Base-by-base conservation (phyloP, 2,888 invertebrate genomes). In the Limulus polyphemus region DNA sequence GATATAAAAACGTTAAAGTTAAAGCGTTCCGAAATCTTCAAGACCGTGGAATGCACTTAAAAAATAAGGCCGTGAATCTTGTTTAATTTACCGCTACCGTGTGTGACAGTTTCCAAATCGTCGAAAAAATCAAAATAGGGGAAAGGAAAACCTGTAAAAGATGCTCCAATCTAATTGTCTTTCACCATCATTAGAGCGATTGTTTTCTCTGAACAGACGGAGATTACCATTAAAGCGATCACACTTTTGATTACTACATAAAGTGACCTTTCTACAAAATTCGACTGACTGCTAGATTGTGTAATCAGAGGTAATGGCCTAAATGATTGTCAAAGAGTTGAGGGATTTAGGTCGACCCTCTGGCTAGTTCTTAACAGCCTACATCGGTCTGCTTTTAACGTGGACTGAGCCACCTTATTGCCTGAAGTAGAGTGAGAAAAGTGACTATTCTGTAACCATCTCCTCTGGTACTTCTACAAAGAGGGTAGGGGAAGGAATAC, bases 171-270 rank as follows among this genome's bases (percentile, higher is more conserved):
- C 57, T 49, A 57, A 57, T 57, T 57, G 57, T 11, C 57, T 49
- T 57, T 57, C 57, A 57, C 48, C 57, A 57, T 57, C 57, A 57
- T 57, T 57, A 48, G 14, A n/a, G 14, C 57, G n/a, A 57, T 57
- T 57, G 57, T 57, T 57, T 57, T 57, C 49, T n/a, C 57, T 14
- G 49, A 47, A 47, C n/a, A 49, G 47, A 57, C 47, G 57, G n/a
- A 49, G 11, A 11, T 49, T 10, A 49, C 65, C 65, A 62, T 65
- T 65, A 65, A 62, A 62, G 59, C 56, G 65, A 65, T 62, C 65
- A 59, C 63, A 59, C 58, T 56, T 59, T 49, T 59, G 59, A 62
- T 62, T 61, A 59, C 56, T 58, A 59, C 60, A 62, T 64, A 64
- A 64, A 64, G 56, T 64, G 64, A 58, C 60, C 64, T 62, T 47